These are phyloP conservation scores for Cybosia mesomella DNA, from an alignment of 2,888 invertebrate genomes.

Conservation along the genomic window DNA sequence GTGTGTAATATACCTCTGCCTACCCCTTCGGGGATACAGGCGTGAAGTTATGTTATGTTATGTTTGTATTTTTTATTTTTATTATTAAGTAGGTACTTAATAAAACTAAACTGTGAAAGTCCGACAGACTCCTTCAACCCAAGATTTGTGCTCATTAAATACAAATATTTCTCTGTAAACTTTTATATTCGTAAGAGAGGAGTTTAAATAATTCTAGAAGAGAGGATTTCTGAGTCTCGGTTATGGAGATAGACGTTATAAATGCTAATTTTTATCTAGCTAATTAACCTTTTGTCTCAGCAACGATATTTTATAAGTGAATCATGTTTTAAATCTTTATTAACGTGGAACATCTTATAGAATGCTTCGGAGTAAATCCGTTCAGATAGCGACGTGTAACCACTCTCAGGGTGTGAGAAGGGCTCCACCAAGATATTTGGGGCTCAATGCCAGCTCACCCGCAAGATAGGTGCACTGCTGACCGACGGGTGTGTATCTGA, in stretches of 20 bases:
- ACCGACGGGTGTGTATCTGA: no score
- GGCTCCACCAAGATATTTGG: no score
- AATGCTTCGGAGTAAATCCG: background rate
- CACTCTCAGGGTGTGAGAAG: no score
- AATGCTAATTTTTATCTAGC: conserved; percentile 20
- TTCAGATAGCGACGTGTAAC: no score
- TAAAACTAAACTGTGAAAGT: conserved; percentile 10
- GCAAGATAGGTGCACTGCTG: no score
- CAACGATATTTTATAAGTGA: conserved; percentile 22
- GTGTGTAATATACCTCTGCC: no score
- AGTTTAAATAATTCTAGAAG: conserved; percentile 38
- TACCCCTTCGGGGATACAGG: no score
- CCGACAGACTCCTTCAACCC: conserved; percentile 37
- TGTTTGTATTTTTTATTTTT: background rate
- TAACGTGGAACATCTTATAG: background rate
- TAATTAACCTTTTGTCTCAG: conserved; percentile 37
- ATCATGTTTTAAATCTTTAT: background rate
- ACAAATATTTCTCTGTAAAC: conserved; percentile 40
- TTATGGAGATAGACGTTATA: conserved; percentile 40
- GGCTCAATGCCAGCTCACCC: no score
- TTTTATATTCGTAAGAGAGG: conserved; percentile 34
- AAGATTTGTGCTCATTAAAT: conserved; percentile 38
- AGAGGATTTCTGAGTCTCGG: conserved; percentile 35
- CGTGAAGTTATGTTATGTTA: no score
- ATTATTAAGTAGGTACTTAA: conserved; percentile 5